Conservation (phyloP, 1,140 invertebrate species). For the Drosophila pseudoananassae region DNA sequence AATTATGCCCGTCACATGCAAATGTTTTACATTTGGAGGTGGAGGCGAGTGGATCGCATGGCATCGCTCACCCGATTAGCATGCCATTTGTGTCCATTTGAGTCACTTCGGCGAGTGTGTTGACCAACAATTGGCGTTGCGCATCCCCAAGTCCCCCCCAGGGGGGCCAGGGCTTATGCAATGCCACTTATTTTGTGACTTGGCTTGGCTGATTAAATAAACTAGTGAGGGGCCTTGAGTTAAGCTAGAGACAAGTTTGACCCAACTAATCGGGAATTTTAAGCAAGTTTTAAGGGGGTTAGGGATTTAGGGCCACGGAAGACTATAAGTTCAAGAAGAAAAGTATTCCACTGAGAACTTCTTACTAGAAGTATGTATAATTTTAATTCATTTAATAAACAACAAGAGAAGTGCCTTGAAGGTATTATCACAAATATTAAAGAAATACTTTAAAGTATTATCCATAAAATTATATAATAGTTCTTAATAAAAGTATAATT, state of each 20-base stretch:
- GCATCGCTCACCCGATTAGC: constrained; percentile 47
- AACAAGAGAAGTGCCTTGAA: no score
- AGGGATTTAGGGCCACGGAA: no score
- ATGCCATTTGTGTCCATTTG: constrained; percentile 58
- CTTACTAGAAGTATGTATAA: no score
- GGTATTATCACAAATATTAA: no score
- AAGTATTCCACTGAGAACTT: no score
- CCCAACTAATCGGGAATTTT: constrained; percentile 3
- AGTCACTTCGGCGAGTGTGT: constrained; percentile 26
- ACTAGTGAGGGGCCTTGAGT: constrained; percentile 22
- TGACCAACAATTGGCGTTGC: constrained; percentile 62
- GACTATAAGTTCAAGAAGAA: no score
- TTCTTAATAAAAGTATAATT: no score
- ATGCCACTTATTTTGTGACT: constrained; percentile 20
- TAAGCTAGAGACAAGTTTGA: constrained; percentile 6
- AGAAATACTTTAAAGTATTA: no score
- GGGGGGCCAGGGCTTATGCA: constrained; percentile 24
- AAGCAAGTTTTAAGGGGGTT: no score
- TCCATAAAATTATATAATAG: no score
- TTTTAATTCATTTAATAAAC: no score
- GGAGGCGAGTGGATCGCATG: constrained; percentile 34
- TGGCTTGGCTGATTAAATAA: constrained; percentile 31
- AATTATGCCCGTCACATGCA: constrained; percentile 72
- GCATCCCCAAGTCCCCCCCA: constrained; percentile 12
- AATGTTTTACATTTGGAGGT: constrained; percentile 67